phyloP scores from a whole-genome alignment of 2,888 invertebrate genomes.

The Rugalucina vietnamica region DNA sequence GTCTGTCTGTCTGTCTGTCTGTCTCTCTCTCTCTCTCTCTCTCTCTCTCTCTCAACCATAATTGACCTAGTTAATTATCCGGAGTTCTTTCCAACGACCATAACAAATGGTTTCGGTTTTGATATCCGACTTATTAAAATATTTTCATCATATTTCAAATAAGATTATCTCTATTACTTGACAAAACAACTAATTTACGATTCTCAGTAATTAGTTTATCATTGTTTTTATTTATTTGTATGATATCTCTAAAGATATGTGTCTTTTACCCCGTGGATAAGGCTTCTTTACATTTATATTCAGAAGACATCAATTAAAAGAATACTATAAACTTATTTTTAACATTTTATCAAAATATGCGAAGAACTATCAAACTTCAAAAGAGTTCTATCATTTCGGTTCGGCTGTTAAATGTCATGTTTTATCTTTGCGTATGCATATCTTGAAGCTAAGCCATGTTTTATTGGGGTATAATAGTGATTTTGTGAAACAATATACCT shows the following conservation, averaged over 20 bases:
- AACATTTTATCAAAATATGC: conserved; percentile 14
- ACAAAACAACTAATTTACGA: conserved; percentile 10
- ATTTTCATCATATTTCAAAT: conserved; percentile 10
- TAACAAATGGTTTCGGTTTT: conserved; percentile 17
- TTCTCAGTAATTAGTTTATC: neutral
- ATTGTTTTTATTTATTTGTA: neutral
- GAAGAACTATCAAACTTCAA: neutral
- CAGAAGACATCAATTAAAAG: conserved; percentile 4
- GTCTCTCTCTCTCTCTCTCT: too few species aligned
- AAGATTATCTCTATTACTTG: neutral
- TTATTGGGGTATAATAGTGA: conserved; percentile 12
- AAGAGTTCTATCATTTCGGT: conserved; percentile 3
- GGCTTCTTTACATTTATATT: neutral
- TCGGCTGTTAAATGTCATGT: conserved; percentile 10
- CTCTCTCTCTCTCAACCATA: too few species aligned
- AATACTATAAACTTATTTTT: conserved; percentile 5
- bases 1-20: too few species aligned
- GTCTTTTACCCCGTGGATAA: neutral
- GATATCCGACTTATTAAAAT: neutral
- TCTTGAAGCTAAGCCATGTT: conserved; percentile 10
- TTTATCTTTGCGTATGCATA: conserved; percentile 6
- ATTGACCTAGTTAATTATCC: too few species aligned
- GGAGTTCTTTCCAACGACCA: too few species aligned
- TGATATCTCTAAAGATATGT: conserved; percentile 1
- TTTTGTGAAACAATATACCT: neutral